phyloP scores from a whole-genome alignment of 2,797 vertebrate genomes.

The Sebastolobus altivelis region DNA sequence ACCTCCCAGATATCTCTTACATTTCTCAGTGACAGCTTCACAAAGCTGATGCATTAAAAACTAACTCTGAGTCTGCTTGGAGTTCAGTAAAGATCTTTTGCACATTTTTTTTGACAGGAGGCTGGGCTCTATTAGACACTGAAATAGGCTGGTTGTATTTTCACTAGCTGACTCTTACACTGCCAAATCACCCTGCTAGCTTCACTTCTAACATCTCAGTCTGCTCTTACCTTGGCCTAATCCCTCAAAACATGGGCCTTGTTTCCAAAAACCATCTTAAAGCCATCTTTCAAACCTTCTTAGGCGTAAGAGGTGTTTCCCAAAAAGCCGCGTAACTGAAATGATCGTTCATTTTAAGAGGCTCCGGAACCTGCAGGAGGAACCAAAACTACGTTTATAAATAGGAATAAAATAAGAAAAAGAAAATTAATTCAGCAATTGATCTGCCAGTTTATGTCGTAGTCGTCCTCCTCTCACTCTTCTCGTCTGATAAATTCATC shows the following conservation, averaged over 20 bases:
- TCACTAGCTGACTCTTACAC: neutral
- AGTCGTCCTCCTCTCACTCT: neutral
- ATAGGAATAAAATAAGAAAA: neutral
- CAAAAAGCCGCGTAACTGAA: neutral
- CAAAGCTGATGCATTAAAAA: neutral
- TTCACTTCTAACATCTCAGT: neutral
- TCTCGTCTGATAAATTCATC: neutral
- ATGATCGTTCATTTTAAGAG: neutral
- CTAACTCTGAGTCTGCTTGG: neutral
- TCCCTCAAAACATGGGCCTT: neutral
- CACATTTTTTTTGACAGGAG: neutral
- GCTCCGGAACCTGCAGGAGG: no score
- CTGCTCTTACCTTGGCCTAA: neutral
- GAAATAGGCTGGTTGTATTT: neutral
- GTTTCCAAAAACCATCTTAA: neutral
- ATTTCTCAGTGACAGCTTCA: neutral
- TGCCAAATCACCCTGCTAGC: neutral
- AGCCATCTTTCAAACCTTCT: neutral
- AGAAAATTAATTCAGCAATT: neutral
- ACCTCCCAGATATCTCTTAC: neutral
- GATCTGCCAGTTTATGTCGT: neutral
- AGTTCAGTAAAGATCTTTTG: neutral
- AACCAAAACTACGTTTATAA: no score
- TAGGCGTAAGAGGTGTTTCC: neutral
- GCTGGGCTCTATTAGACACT: neutral